Percentiles rank a stretch among this genome's conserved stretches.
Conservation (phyloP, 2,113 vertebrate species). For the Glaucomys volans region DNA sequence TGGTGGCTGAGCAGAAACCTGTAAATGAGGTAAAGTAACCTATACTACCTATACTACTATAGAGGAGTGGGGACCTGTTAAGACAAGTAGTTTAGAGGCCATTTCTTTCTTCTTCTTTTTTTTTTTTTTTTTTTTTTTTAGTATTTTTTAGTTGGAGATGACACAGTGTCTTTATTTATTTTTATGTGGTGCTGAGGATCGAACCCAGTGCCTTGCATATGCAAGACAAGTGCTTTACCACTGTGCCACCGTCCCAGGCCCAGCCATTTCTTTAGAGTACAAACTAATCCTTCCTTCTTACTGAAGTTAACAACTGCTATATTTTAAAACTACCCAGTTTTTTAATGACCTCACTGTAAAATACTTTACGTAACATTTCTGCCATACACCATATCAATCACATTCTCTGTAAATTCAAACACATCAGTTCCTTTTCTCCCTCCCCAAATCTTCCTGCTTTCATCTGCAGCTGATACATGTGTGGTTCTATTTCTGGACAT, state of each 20-base stretch:
- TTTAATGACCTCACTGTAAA: background rate
- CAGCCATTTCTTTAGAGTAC: background rate
- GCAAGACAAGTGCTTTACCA: too few species aligned
- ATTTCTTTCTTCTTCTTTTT: too few species aligned
- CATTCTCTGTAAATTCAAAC: constrained; percentile 2
- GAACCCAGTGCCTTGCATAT: too few species aligned
- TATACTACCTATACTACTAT: background rate
- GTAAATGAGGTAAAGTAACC: background rate
- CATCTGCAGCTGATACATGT: background rate
- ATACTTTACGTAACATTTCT: constrained; percentile 31
- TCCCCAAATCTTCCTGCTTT: background rate
- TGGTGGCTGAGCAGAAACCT: background rate
- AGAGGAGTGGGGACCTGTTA: background rate
- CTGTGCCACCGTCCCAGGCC: too few species aligned
- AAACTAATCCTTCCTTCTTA: background rate
- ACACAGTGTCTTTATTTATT: too few species aligned
- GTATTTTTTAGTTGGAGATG: too few species aligned
- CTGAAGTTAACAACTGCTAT: background rate
- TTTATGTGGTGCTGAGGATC: too few species aligned
- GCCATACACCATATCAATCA: background rate
- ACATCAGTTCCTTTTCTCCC: background rate
- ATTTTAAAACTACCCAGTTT: background rate
- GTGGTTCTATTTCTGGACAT: background rate
- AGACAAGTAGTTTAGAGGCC: background rate
- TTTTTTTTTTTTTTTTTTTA: too few species aligned